These are phyloP conservation scores for Ptychobarbus kaznakovi DNA, from an alignment of 2,797 vertebrate genomes.

Conservation along the genomic window DNA sequence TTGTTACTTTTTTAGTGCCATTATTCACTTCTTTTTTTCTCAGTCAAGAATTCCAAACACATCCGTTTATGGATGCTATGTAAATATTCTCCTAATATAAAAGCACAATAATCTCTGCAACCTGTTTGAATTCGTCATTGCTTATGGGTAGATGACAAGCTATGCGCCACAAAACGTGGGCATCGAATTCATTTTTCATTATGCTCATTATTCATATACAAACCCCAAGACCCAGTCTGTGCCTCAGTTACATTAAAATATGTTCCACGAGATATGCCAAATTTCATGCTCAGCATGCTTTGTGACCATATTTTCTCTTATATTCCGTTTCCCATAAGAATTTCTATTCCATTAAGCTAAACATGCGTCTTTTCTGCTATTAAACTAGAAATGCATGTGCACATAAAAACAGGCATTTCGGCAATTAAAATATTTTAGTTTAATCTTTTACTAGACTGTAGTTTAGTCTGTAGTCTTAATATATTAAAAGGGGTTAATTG, in stretches of 20 bases:
- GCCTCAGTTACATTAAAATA: slow-evolving; percentile 13
- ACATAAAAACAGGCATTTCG: not conserved
- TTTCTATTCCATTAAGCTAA: not conserved
- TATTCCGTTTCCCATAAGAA: not conserved
- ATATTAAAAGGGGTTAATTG: not conserved
- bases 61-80: slow-evolving; percentile 51
- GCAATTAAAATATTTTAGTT: not conserved
- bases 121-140: slow-evolving; percentile 66
- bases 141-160: slow-evolving; percentile 58
- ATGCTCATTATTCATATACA: slow-evolving; percentile 21
- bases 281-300: not conserved
- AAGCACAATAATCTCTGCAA: slow-evolving; percentile 54
- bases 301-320: not conserved
- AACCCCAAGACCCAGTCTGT: slow-evolving; percentile 51
- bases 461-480: not conserved
- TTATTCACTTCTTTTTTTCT: slow-evolving; percentile 24
- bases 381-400: not conserved
- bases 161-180: slow-evolving; percentile 53
- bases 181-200: slow-evolving; percentile 46
- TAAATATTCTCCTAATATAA: slow-evolving; percentile 26
- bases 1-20: not conserved
- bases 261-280: not conserved
- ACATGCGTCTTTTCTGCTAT: not conserved
- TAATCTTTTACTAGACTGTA: not conserved
- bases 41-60: slow-evolving; percentile 59